A percentile compares a stretch with the other conserved stretches of the same genome.
Evolutionary conservation across 2,113 vertebrate species (phyloP).

Genomic region (Pantherophis guttatus): DNA sequence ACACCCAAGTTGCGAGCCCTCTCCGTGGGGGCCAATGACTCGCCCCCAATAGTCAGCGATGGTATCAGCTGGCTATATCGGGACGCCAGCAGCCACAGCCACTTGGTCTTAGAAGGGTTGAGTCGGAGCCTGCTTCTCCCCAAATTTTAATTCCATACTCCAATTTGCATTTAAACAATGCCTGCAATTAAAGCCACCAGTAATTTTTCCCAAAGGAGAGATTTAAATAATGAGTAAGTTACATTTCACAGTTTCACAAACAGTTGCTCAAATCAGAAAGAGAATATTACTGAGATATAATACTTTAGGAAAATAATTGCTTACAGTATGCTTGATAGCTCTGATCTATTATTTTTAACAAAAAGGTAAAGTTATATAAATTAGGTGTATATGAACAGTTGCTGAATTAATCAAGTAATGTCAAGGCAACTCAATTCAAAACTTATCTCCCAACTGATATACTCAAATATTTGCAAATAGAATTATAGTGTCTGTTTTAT

Average conservation of each 20-base stretch:
- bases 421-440: not conserved
- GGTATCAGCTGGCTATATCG: too few relatives aligned
- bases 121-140: too few relatives aligned
- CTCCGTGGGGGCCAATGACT: too few relatives aligned
- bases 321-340: not conserved
- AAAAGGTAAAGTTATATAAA: not conserved
- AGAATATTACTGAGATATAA: not conserved
- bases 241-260: not conserved
- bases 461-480: not conserved
- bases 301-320: not conserved
- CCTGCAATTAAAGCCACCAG: not conserved
- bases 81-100: too few relatives aligned
- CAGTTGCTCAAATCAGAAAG: not conserved
- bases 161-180: not conserved
- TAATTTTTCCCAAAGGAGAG: not conserved
- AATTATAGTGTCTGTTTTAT: not conserved
- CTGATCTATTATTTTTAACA: not conserved
- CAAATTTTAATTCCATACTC: not conserved
- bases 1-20: too few relatives aligned
- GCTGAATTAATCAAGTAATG: not conserved
- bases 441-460: not conserved
- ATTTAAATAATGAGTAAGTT: not conserved
- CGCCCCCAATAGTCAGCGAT: too few relatives aligned
- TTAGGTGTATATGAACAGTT: not conserved
- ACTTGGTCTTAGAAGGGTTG: too few relatives aligned